Base-by-base conservation (phyloP, 2,797 vertebrate genomes). In the Spinus pinus region DNA sequence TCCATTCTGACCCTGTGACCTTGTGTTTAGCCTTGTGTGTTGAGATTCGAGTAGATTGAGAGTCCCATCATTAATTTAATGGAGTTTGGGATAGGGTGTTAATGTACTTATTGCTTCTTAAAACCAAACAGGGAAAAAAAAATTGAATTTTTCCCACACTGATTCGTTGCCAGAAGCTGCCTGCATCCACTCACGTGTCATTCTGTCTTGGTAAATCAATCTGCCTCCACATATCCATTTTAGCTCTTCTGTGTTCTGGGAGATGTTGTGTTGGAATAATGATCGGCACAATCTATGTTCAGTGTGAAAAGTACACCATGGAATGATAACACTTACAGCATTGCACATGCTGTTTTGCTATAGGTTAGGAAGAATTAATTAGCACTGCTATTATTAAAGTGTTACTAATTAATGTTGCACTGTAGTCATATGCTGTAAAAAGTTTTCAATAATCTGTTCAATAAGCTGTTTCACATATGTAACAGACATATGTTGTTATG, bases 321-420 rank as follows among this genome's bases (percentile, higher is more conserved):
- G 69, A 92, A 46, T 66, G 80, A 30, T 94, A 89, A 67, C 2
- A 18, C 60, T 74, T 56, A 27, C 67, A 88, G 31, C 7, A 15
- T 62, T 93, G 73, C 83, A 90, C 47, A n/a, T 80, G 23, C 33
- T 69, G 20, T 77, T 75, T 90, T 79, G 60, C 87, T 86, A 14
- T 87, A 81, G 62, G 78, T 91, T 90, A 85, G 64, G 39, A 78
- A 84, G 60, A 93, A 91, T 95, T 96, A 90, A 95, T 96, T 94
- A 90, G 24, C 62, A 81, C 53, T 87, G 56, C 54, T 96, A 15
- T 82, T 95, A 80, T 58, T 87, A 12, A 60, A 84, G 47, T 89
- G 75, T 82, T 86, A 54, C 70, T 86, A 94, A 91, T 94, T 95
- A 92, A 70, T 93, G 49, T 94, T 95, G 53, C 31, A 23, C 49